Evolutionary conservation across 2,113 vertebrate species (phyloP).

Genomic region (Parus major): DNA sequence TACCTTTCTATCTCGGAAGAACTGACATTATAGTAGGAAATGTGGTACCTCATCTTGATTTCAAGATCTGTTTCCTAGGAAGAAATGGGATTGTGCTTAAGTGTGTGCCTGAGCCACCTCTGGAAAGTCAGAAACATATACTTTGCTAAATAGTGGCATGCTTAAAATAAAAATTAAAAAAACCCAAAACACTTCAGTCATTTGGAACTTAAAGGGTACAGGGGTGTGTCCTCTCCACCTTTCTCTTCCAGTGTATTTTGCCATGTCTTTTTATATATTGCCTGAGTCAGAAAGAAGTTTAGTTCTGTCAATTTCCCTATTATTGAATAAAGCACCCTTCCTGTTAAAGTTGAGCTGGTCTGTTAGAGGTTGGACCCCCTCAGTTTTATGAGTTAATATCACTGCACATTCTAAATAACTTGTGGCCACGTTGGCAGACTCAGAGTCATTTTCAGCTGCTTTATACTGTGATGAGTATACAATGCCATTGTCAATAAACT

Average conservation of each 20-base stretch:
- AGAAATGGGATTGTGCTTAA: neutral
- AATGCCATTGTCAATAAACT: neutral
- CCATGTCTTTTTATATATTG: neutral
- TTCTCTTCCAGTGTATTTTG: neutral
- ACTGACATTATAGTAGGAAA: neutral
- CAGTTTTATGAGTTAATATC: neutral
- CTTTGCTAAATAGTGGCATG: neutral
- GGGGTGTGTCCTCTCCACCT: neutral
- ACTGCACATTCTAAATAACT: neutral
- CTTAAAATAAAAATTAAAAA: neutral
- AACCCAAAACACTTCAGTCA: rapidly evolving
- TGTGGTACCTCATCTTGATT: neutral
- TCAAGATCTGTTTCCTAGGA: neutral
- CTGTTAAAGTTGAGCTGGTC: neutral
- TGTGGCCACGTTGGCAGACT: neutral
- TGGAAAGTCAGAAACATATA: neutral
- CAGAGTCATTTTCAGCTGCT: neutral
- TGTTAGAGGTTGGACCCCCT: neutral
- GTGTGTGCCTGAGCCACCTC: neutral
- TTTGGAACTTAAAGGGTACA: neutral
- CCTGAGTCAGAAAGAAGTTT: neutral
- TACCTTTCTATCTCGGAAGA: neutral
- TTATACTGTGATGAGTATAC: neutral
- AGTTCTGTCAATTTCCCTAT: neutral
- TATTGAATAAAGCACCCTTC: neutral